Conservation (phyloP, 2,888 invertebrate species). For the Balanococcus diminutus region DNA sequence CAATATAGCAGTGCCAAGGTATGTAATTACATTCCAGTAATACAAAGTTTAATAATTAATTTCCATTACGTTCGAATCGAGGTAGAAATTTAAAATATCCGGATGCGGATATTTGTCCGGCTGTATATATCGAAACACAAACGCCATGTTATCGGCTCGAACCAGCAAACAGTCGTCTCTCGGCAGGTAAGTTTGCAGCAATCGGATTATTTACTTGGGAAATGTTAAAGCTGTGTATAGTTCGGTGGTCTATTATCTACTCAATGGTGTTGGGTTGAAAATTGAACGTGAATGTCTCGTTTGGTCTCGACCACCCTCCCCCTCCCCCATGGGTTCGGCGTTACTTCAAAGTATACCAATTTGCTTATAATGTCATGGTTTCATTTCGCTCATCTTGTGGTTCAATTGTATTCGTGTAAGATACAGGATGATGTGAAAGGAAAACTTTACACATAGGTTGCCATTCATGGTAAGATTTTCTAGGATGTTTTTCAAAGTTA, state of each 20-base stretch:
- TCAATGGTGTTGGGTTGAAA: neutral
- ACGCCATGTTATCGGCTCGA: neutral
- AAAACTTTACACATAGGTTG: too few relatives aligned
- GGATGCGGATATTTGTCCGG: slow-evolving; percentile 1
- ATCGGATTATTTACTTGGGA: slow-evolving; percentile 25
- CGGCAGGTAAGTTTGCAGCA: slow-evolving; percentile 3
- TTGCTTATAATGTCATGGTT: neutral
- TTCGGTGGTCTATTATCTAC: neutral
- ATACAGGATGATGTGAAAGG: too few relatives aligned
- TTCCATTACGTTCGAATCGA: neutral
- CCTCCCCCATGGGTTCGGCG: neutral
- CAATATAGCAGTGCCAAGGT: neutral
- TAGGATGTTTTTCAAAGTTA: too few relatives aligned
- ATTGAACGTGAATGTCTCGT: slow-evolving; percentile 5
- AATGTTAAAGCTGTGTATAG: slow-evolving; percentile 11
- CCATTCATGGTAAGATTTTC: too few relatives aligned
- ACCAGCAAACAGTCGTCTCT: slow-evolving; percentile 7
- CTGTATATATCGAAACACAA: neutral
- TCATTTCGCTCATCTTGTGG: slow-evolving; percentile 3
- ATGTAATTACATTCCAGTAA: neutral
- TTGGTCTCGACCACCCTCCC: too few relatives aligned
- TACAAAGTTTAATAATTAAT: slow-evolving; percentile 25
- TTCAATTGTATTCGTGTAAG: neutral
- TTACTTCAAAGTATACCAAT: neutral
- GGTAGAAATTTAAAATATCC: neutral